Evolutionary conservation across 2,113 vertebrate species (phyloP), one percentile per base, ranked within the genome.

Genomic region (Neodon shergylaensis): DNA sequence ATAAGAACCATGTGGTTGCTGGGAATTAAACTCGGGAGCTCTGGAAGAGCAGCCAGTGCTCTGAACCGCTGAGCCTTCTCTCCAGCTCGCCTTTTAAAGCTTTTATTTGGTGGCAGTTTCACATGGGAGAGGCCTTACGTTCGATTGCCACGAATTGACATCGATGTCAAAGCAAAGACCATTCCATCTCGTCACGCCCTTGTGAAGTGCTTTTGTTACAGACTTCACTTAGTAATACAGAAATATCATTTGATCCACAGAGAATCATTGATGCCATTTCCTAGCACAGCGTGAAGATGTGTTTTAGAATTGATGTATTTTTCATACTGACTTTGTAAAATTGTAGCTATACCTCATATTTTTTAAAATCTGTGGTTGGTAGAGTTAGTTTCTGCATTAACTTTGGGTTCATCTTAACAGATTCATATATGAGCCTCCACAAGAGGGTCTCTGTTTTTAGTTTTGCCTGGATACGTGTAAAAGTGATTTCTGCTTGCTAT

Each of bases 291-390:
- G 1, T 58, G 54, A 58, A 58, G 54, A 70, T 44, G 26, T 73
- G 68, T 52, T 95, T 92, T 94, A 95, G 28, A 82, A 88, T 68
- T 94, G 68, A 85, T 94, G 33, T 22, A 28, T 14, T 36, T 65
- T 94, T 91, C 92, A 92, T 39, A 95, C 82, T 91, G 70, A 65
- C 49, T 24, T 58, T 94, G 54, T 68, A 73, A 92, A 90, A 92
- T 89, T 58, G 39, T 74, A 47, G 52, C 49, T 91, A 66, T 28
- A 73, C 36, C 26, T 91, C n/a, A 47, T 39, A 9, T 88, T 78
- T 88, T 91, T 89, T 84, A 66, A 72, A 79, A 79, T 52, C 73
- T 94, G 16, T 92, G 58, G 49, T 88, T 22, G 79, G 31, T 91
- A 19, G 86, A 83, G 24, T 73, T 95, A 88, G 82, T 65, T 79